Evolutionary conservation across 1,140 invertebrate species (phyloP).

Genomic region (Papilio dardanus): DNA sequence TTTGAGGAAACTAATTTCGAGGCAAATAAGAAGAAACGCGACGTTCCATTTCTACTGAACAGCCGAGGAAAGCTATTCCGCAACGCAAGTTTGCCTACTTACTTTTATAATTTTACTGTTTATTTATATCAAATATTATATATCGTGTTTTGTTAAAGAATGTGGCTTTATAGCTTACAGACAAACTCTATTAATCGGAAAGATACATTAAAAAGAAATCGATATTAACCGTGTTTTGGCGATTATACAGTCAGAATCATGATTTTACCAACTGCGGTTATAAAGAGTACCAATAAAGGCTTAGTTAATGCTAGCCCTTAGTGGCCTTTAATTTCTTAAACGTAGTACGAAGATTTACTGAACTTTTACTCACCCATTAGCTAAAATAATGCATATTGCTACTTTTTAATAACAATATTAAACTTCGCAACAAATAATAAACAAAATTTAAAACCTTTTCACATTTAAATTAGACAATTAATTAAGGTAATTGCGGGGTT

Average conservation of each 20-base stretch:
- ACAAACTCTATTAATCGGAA: too few relatives aligned
- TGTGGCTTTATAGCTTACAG: too few relatives aligned
- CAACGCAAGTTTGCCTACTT: neutral
- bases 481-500: slow-evolving; percentile 14
- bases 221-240: too few relatives aligned
- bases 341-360: too few relatives aligned
- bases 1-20: slow-evolving; percentile 43
- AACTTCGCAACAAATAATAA: neutral
- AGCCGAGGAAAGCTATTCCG: neutral
- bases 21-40: slow-evolving; percentile 28
- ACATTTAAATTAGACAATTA: slow-evolving; percentile 24
- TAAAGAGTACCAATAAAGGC: too few relatives aligned
- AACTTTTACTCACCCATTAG: neutral
- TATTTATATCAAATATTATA: neutral
- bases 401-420: neutral
- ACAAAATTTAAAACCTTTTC: slow-evolving; percentile 3
- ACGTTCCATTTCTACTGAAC: slow-evolving; percentile 15
- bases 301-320: too few relatives aligned
- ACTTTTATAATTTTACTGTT: neutral
- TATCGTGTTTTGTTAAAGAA: too few relatives aligned
- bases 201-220: too few relatives aligned
- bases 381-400: too few relatives aligned
- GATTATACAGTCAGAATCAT: too few relatives aligned
- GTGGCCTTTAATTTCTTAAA: too few relatives aligned
- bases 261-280: too few relatives aligned